Conservation (phyloP, 2,888 invertebrate species). For the Tetramorium bicarinatum region DNA sequence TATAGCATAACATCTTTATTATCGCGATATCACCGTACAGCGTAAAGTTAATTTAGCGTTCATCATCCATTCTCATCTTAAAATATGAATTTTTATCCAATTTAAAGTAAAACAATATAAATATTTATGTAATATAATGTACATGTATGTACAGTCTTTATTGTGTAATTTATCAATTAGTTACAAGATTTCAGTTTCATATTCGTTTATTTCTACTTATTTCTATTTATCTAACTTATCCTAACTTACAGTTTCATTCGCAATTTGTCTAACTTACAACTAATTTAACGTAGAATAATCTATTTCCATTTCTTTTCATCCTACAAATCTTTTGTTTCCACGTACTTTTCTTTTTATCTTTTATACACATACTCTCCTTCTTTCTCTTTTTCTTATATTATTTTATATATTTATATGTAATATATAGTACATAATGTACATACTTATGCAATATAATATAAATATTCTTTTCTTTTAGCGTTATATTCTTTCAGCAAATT, state of each 20-base stretch:
- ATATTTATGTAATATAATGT: slow-evolving; percentile 6
- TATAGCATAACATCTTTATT: background rate
- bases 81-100: background rate
- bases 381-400: background rate
- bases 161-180: background rate
- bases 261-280: background rate
- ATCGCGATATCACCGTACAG: background rate
- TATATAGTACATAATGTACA: background rate
- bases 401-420: background rate
- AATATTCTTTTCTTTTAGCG: background rate
- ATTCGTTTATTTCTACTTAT: background rate
- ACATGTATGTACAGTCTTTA: background rate
- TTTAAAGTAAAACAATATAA: slow-evolving; percentile 3
- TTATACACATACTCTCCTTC: background rate
- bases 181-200: background rate
- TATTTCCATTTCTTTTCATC: background rate
- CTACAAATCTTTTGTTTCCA: background rate
- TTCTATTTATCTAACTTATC: background rate
- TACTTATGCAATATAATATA: background rate
- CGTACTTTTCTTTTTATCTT: background rate
- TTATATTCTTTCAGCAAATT: background rate
- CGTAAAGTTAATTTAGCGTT: background rate
- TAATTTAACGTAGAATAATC: background rate
- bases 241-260: background rate
- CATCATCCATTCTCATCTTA: background rate